Percentiles rank a stretch among this genome's conserved stretches.
Evolutionary conservation across 2,797 vertebrate species (phyloP).

Genomic region (Luscinia megarhynchos): DNA sequence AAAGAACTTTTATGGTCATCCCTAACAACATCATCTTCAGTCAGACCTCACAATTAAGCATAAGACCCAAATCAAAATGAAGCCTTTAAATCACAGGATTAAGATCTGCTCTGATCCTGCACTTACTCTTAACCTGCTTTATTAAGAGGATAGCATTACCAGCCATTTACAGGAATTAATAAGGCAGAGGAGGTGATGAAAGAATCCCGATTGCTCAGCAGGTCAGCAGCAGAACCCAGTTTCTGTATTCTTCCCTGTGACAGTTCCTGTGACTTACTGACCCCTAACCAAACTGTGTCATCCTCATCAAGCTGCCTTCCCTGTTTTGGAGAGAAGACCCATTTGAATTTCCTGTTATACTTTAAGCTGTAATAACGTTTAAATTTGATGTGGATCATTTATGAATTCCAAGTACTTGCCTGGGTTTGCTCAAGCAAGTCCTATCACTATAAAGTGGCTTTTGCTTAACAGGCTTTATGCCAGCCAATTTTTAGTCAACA

Average conservation of each 20-base stretch:
- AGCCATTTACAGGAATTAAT: conserved; percentile 50
- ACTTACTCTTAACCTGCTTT: conserved; percentile 39
- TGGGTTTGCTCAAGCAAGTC: conserved; percentile 6
- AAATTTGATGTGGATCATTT: background rate
- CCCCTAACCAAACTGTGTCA: background rate
- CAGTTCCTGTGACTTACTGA: conserved; percentile 45
- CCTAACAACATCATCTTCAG: background rate
- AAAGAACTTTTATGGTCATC: background rate
- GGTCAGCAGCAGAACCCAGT: conserved; percentile 40
- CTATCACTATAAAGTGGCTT: background rate
- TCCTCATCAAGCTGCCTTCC: background rate
- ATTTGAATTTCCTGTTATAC: background rate
- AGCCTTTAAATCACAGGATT: conserved; percentile 36
- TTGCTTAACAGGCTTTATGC: background rate
- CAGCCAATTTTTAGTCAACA: background rate
- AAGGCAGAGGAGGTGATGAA: conserved; percentile 44
- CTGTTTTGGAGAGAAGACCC: background rate
- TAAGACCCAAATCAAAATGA: conserved; percentile 36
- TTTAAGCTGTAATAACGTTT: background rate
- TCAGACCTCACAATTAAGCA: background rate
- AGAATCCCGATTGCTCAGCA: conserved; percentile 9
- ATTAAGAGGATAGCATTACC: conserved; percentile 55
- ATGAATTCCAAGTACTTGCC: background rate
- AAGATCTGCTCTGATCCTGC: conserved; percentile 33
- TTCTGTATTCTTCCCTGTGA: conserved; percentile 35